Base-by-base conservation (phyloP, 1,140 invertebrate genomes). In the Palaemon carinicauda region DNA sequence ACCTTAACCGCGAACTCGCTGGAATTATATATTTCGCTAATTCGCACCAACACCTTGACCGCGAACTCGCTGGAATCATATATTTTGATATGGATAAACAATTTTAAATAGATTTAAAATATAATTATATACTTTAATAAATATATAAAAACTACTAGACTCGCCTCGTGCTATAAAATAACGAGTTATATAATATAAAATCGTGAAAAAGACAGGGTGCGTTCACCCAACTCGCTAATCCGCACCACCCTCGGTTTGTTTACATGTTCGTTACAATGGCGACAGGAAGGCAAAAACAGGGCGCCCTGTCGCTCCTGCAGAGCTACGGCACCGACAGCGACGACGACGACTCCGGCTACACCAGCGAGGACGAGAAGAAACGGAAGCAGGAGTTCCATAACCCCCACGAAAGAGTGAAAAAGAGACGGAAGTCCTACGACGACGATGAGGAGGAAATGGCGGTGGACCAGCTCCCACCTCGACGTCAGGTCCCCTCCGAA, bases 361-460 rank as follows among this genome's bases (percentile, higher is more conserved):
- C 88, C 15, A 88, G 88, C 24, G 88, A 88, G 75, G 88, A 88
- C 52, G 88, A 88, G 60, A 86, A 86, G 50, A 88, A 88, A 54
- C 80, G 88, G 31, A 88, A 88, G 27, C 75, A 80, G 0, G 79
- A 78, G 12, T 86, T 85, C 29, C 73, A 15, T 27, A 86, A 29
- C 24, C 88, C 83, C 14, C 80, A 77, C 53, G 79, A 88, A 21
- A 33, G 82, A 14, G 82, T 81, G 69, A 86, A 75, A n/a, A 85
- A 86, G 69, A 86, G 60, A 33, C 50, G 82, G 50, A 81, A 71
- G 31, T 78, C 60, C 14, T 82, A 75, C 1, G 60, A 75, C 21
- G 75, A 82, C 69, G 80, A 82, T 53, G 80, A 82, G 69, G 88
- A 88, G 33, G 82, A 75, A 17, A 86, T 88, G 88, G 56, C 69